Evolutionary conservation across 2,797 vertebrate species (phyloP), one percentile per base, ranked within the genome.

Genomic region (Aldrovandia affinis): DNA sequence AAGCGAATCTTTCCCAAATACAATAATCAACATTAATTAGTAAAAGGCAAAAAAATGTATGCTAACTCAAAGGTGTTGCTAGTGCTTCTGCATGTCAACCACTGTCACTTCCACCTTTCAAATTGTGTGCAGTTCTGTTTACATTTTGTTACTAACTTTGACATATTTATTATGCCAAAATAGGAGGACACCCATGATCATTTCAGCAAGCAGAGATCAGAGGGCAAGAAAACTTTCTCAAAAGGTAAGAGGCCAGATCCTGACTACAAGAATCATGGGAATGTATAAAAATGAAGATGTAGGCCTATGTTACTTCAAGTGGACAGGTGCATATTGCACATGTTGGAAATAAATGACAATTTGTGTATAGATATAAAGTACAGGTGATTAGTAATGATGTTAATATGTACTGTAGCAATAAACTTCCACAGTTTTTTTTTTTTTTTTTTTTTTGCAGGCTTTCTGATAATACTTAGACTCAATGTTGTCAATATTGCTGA

Each of bases 231-330:
- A 4, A 28, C 2, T 82, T 59, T 82, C 20, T 25, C 54, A 18
- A 39, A 84, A 86, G 68, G 86, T 85, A 52, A 78, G 33, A 18
- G 28, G 18, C 36, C 28, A 33, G 79, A 83, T 30, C 28, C 20
- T 10, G 39, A 2, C 14, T 39, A 30, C 28, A 28, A n/a, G n/a
- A n/a, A n/a, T n/a, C 33, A 33, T 22, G 36, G 57, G 25, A 50
- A 22, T 18, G 15, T 81, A 12, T 28, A 65, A 65, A 6, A 25
- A n/a, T 25, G 22, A 65, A 65, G 8, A 22, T 47, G 28, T n/a
- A n/a, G n/a, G n/a, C n/a, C n/a, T 81, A 42, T 28, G 44, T 65
- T 61, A 50, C n/a, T 44, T 82, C 12, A 82, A 39, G 52, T 0
- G 28, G 39, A 81, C 15, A 3, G 25, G 7, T 30, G 15, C 42